phyloP scores from a whole-genome alignment of 2,888 invertebrate genomes.

The Linnaemya tessellans region DNA sequence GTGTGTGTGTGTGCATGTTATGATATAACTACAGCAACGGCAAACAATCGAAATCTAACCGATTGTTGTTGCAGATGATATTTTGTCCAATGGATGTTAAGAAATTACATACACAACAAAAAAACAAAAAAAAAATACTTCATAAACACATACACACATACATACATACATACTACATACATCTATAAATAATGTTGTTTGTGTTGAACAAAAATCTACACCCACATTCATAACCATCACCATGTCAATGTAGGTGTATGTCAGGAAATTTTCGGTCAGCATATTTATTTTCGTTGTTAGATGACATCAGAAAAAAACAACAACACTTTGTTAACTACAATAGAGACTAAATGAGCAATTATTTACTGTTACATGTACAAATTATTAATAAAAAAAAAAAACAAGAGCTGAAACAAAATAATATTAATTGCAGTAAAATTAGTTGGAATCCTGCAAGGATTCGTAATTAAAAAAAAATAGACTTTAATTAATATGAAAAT shows the following conservation, averaged over 20 bases:
- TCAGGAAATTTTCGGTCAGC: neutral
- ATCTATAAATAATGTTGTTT: neutral
- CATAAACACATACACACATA: slow-evolving; percentile 21
- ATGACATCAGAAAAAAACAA: neutral
- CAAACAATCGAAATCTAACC: slow-evolving; percentile 55
- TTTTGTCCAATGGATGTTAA: slow-evolving; percentile 35
- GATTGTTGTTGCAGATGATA: slow-evolving; percentile 39
- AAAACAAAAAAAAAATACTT: slow-evolving; percentile 34
- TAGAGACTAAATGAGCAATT: slow-evolving; percentile 45
- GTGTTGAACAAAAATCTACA: slow-evolving; percentile 2
- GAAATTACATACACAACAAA: slow-evolving; percentile 20
- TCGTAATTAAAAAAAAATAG: neutral
- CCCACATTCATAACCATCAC: slow-evolving; percentile 5
- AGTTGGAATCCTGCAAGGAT: too few species aligned
- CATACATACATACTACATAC: slow-evolving; percentile 15
- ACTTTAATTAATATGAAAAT: neutral
- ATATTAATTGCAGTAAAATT: slow-evolving; percentile 32
- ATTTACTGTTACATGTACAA: neutral
- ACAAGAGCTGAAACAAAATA: neutral
- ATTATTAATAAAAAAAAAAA: slow-evolving; percentile 3
- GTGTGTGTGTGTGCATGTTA: neutral
- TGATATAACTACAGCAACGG: slow-evolving; percentile 10
- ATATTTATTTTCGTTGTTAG: neutral
- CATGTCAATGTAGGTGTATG: neutral
- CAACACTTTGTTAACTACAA: slow-evolving; percentile 4